Evolutionary conservation across 2,797 vertebrate species (phyloP).

Genomic region (Decapterus maruadsi): DNA sequence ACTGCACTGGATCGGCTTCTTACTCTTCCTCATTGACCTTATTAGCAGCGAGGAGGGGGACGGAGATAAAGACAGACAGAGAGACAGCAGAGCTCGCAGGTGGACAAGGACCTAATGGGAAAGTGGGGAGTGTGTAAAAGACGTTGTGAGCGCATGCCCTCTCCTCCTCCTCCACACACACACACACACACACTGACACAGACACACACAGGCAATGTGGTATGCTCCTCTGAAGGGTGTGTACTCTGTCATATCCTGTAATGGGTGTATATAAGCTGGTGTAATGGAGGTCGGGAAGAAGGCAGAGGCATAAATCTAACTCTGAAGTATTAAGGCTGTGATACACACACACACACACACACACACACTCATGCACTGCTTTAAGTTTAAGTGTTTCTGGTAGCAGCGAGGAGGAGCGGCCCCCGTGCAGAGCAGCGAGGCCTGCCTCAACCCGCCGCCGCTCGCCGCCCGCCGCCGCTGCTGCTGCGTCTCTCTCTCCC

Average conservation of each 20-base stretch:
- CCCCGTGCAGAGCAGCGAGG: slow-evolving; percentile 68
- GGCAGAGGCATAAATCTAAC: slow-evolving; percentile 86
- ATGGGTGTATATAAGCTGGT: slow-evolving; percentile 86
- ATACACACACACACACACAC: slow-evolving; percentile 64
- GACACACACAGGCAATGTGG: slow-evolving; percentile 56
- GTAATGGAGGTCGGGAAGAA: slow-evolving; percentile 86
- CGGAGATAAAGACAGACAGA: slow-evolving; percentile 71
- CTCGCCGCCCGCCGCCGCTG: too few relatives aligned
- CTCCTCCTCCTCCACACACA: slow-evolving; percentile 32
- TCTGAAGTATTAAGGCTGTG: slow-evolving; percentile 82
- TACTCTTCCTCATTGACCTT: slow-evolving; percentile 81
- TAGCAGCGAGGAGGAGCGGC: slow-evolving; percentile 73
- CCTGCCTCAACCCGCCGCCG: slow-evolving; percentile 80
- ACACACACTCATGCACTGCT: slow-evolving; percentile 58
- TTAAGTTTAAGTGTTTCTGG: slow-evolving; percentile 85
- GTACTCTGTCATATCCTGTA: slow-evolving; percentile 87
- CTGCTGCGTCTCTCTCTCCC: slow-evolving; percentile 52
- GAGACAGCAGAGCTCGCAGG: slow-evolving; percentile 68
- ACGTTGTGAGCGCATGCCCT: slow-evolving; percentile 51
- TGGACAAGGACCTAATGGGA: slow-evolving; percentile 81
- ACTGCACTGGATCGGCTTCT: slow-evolving; percentile 62
- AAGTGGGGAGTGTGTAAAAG: slow-evolving; percentile 64
- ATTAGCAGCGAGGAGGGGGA: slow-evolving; percentile 73
- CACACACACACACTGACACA: slow-evolving; percentile 35
- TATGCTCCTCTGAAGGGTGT: slow-evolving; percentile 80